Percentiles rank a stretch among this genome's conserved stretches.
Conservation (phyloP, 2,888 invertebrate species). For the Brachyptera risi region DNA sequence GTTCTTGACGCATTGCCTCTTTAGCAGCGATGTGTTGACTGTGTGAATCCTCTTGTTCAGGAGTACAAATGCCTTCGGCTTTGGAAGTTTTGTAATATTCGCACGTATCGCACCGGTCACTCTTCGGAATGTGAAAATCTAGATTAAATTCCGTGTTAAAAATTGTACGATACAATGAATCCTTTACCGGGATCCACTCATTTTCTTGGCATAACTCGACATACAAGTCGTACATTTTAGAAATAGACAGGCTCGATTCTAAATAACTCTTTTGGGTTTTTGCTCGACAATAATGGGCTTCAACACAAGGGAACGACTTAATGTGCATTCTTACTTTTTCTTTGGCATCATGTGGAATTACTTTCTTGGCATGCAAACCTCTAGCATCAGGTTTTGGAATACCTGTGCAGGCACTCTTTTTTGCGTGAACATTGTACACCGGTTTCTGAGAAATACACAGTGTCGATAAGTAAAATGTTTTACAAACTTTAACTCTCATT, state of each 20-base stretch:
- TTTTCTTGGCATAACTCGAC: slow-evolving; percentile 1
- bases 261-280: not conserved
- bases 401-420: not conserved
- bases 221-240: not conserved
- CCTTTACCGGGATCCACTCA: slow-evolving; percentile 21
- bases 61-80: too few species aligned
- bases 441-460: not conserved
- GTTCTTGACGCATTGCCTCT: slow-evolving; percentile 21
- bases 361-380: not conserved
- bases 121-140: slow-evolving; percentile 27
- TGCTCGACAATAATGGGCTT: slow-evolving; percentile 3
- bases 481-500: not conserved
- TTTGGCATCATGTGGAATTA: not conserved
- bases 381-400: not conserved
- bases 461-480: not conserved
- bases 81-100: slow-evolving; percentile 17
- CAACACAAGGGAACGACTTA: not conserved
- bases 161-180: slow-evolving; percentile 24
- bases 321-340: not conserved
- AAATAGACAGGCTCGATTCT: not conserved
- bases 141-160: slow-evolving; percentile 28
- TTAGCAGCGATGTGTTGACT: slow-evolving; percentile 14
- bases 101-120: slow-evolving; percentile 28
- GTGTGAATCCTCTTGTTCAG: too few species aligned
- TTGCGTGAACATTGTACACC: not conserved